These are phyloP conservation scores for Euura lappo DNA, from an alignment of 1,140 invertebrate genomes.

Conservation along the genomic window DNA sequence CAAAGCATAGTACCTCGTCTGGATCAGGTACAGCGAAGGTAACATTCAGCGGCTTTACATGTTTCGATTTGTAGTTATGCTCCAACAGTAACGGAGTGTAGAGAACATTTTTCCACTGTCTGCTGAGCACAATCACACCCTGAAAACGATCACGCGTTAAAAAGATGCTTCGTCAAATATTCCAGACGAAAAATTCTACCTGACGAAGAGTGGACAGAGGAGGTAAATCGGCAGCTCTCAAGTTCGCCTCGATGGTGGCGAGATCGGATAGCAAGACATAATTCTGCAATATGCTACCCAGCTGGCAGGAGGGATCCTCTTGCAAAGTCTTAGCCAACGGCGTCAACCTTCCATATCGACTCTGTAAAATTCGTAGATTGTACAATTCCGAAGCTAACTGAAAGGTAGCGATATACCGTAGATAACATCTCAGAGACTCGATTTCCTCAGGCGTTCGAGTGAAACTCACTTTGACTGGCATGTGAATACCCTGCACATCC, in stretches of 20 bases:
- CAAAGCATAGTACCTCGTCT: conserved; percentile 68
- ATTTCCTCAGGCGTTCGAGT: conserved; percentile 1
- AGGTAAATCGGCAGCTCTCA: conserved; percentile 84
- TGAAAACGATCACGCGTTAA: conserved; percentile 46
- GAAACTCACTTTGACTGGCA: conserved; percentile 76
- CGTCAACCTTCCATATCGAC: conserved; percentile 89
- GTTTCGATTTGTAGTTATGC: conserved; percentile 85
- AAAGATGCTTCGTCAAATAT: background rate
- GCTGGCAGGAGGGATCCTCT: conserved; percentile 94
- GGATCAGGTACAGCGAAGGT: conserved; percentile 85
- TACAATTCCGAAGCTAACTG: conserved; percentile 15
- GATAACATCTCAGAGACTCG: background rate
- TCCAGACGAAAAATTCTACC: conserved; percentile 50
- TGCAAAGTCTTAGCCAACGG: conserved; percentile 89
- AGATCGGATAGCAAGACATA: conserved; percentile 81
- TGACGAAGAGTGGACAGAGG: conserved; percentile 88
- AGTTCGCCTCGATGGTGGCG: conserved; percentile 79
- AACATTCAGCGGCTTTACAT: conserved; percentile 83
- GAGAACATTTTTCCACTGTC: conserved; percentile 96
- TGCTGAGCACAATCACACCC: conserved; percentile 89
- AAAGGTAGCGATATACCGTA: background rate
- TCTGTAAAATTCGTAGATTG: conserved; percentile 63
- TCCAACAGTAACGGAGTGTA: conserved; percentile 92
- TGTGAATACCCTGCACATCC: conserved; percentile 82
- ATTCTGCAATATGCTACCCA: conserved; percentile 87